Evolutionary conservation across 1,140 invertebrate genomes (phyloP).

Genomic region (Drosophila obscura): DNA sequence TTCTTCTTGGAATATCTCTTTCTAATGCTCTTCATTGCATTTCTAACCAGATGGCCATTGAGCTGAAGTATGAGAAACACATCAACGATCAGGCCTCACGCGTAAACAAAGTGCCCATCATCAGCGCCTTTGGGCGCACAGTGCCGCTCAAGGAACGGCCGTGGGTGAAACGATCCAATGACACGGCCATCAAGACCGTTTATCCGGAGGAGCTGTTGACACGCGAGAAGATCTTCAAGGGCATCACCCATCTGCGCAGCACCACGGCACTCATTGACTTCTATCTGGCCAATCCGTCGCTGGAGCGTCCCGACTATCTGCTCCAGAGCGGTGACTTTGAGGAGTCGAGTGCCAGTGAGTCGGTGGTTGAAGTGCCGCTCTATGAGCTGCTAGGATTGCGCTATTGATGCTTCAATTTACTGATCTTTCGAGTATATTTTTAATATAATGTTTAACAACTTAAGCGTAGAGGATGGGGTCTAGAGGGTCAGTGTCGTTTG

Average conservation of each 20-base stretch:
- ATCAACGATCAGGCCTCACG: constrained; percentile 64
- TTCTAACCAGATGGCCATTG: constrained; percentile 71
- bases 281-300: constrained; percentile 60
- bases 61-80: constrained; percentile 76
- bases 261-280: constrained; percentile 70
- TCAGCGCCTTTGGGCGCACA: constrained; percentile 77
- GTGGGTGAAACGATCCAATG: constrained; percentile 59
- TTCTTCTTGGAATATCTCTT: neutral
- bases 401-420: constrained; percentile 22
- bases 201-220: constrained; percentile 76
- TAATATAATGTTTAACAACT: neutral
- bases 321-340: constrained; percentile 63
- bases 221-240: constrained; percentile 74
- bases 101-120: constrained; percentile 39
- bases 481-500: constrained; percentile 72
- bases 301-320: constrained; percentile 68
- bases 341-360: constrained; percentile 39
- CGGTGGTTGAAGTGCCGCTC: constrained; percentile 61
- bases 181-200: constrained; percentile 66
- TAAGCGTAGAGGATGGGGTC: neutral
- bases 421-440: neutral
- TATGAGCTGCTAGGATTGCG: constrained; percentile 70
- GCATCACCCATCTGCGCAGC: constrained; percentile 78
- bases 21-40: neutral
- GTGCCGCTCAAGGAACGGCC: constrained; percentile 70